Evolutionary conservation across 2,888 invertebrate species (phyloP).

Genomic region (Parnassius mnemosyne): DNA sequence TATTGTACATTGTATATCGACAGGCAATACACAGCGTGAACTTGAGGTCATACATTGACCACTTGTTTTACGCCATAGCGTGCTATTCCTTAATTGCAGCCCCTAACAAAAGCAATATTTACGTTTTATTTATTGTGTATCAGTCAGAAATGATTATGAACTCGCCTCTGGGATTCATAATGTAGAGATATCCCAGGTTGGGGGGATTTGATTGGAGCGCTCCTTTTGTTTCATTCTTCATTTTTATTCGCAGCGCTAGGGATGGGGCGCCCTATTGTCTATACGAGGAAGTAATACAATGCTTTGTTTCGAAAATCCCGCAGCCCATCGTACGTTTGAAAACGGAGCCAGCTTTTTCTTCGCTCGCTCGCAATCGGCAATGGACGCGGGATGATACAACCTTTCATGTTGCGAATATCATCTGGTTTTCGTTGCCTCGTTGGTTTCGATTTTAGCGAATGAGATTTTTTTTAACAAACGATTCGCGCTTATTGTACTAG

Average conservation of each 20-base stretch:
- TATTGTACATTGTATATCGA: no score
- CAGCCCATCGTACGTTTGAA: slow-evolving; percentile 34
- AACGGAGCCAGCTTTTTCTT: slow-evolving; percentile 31
- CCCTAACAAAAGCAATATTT: slow-evolving; percentile 21
- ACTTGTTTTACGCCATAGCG: slow-evolving; percentile 23
- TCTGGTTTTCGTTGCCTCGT: slow-evolving; percentile 32
- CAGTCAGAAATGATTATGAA: slow-evolving; percentile 26
- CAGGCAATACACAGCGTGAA: background rate
- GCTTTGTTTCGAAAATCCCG: slow-evolving; percentile 31
- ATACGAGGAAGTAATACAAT: slow-evolving; percentile 32
- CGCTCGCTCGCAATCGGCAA: slow-evolving; percentile 33
- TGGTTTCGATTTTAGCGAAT: slow-evolving; percentile 45
- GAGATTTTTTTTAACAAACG: slow-evolving; percentile 39
- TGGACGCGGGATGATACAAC: slow-evolving; percentile 32
- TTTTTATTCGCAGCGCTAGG: slow-evolving; percentile 23
- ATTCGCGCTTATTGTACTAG: slow-evolving; percentile 22
- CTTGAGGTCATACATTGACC: slow-evolving; percentile 9
- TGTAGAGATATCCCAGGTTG: slow-evolving; percentile 21
- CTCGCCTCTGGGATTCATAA: slow-evolving; percentile 24
- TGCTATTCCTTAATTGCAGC: slow-evolving; percentile 18
- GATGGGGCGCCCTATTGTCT: slow-evolving; percentile 22
- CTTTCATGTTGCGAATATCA: slow-evolving; percentile 40
- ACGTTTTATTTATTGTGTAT: slow-evolving; percentile 20
- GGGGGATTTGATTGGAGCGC: slow-evolving; percentile 25
- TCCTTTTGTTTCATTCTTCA: slow-evolving; percentile 27